Base-by-base conservation (phyloP, 2,797 vertebrate species). In the Microctenopoma lineatum region DNA sequence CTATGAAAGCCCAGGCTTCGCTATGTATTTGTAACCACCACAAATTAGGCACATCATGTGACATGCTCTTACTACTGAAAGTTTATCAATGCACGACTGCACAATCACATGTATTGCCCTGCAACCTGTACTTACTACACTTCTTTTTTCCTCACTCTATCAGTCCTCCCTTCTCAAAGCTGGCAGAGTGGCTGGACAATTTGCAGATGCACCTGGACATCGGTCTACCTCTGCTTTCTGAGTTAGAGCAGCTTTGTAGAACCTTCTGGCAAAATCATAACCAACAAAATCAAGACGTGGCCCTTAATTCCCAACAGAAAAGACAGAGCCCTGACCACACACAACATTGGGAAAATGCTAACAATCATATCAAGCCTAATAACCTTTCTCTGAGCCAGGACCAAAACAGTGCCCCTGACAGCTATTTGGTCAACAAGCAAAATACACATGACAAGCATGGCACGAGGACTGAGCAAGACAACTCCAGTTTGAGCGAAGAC, bases 121-220 rank as follows among this genome's bases (percentile, higher is more conserved):
- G 15, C 15, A 53, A 7, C 18, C 1, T 55, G 42, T 68, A 1
- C 51, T 57, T 44, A 14, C 4, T 9, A 27, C 16, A 58, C 56
- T 10, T 53, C 14, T 77, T 39, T 73, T 5, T 45, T 1, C 76
- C 16, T 66, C 26, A 38, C 11, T 66, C 16, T 68, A 59, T 51
- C 84, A 99, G 98, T 74, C 95, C 96, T 0, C 92, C 95, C 53
- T 99, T 99, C 73, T 71, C 89, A 51, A 96, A 96, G 87, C 90
- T 99, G 87, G 96, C 97, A 55, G 96, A 97, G 80, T 98, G 96
- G 96, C 90, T 98, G 79, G 95, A 95, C 50, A 95, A 95, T 56
- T 92, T 98, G 36, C 89, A 90, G 81, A 96, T 98, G 96, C 96
- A 98, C 89, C 78, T 98, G 87, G 94, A 96, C 44, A 94, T 97